Evolutionary conservation across 2,888 invertebrate species (phyloP).

Genomic region (Drosophila yooni): DNA sequence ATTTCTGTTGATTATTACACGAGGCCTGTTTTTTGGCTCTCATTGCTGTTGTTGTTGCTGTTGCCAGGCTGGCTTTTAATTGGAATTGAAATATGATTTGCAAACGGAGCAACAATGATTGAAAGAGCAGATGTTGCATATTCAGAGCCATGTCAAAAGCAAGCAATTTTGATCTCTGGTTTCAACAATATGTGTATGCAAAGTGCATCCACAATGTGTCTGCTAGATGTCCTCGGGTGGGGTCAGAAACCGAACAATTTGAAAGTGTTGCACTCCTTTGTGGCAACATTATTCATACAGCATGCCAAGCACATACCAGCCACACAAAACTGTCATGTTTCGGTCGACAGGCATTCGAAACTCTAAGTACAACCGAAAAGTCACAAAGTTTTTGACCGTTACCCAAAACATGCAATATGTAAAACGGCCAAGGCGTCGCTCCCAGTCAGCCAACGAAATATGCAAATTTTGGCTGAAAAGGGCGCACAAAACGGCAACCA

Average conservation of each 20-base stretch:
- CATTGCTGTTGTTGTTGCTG: conserved; percentile 13
- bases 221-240: conserved; percentile 24
- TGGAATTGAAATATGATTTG: conserved; percentile 79
- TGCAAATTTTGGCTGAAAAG: conserved; percentile 44
- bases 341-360: conserved; percentile 26
- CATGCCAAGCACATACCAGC: conserved; percentile 56
- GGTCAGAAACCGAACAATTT: neutral
- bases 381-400: conserved; percentile 63
- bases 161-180: conserved; percentile 52
- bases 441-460: conserved; percentile 35
- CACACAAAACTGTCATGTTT: conserved; percentile 71
- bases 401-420: conserved; percentile 55
- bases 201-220: conserved; percentile 67
- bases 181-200: conserved; percentile 63
- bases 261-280: conserved; percentile 14
- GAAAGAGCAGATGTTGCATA: conserved; percentile 42
- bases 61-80: conserved; percentile 55
- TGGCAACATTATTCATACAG: conserved; percentile 58
- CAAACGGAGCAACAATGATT: conserved; percentile 51
- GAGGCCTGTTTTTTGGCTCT: conserved; percentile 16
- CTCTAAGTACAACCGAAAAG: conserved; percentile 41
- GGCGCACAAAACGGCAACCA: conserved; percentile 33
- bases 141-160: conserved; percentile 19
- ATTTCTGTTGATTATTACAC: conserved; percentile 61
- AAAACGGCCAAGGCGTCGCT: conserved; percentile 51